Conservation (phyloP, 2,888 invertebrate genomes). For the Lepidochrysops patricia region DNA sequence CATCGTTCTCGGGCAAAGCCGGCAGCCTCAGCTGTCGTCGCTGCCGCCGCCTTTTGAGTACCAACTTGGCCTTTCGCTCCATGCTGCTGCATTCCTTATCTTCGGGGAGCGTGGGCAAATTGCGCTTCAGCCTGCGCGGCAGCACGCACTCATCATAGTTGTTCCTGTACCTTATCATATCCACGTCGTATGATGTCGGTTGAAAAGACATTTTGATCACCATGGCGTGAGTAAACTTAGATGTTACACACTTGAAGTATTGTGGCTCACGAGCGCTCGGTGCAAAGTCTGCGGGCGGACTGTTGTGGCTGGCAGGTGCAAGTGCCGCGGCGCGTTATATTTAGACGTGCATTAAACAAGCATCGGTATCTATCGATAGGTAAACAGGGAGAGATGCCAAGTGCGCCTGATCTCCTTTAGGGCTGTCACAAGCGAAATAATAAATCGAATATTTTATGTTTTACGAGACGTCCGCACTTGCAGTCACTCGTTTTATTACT, state of each 20-base stretch:
- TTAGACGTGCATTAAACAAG: conserved; percentile 35
- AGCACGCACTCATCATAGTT: conserved; percentile 55
- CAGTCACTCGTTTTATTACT: background rate
- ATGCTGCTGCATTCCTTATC: conserved; percentile 57
- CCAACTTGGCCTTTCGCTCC: conserved; percentile 44
- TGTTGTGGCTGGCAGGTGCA: conserved; percentile 27
- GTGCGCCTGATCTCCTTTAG: conserved; percentile 22
- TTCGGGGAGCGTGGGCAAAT: conserved; percentile 54
- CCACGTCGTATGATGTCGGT: conserved; percentile 43
- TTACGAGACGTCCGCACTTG: background rate
- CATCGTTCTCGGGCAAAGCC: conserved; percentile 54
- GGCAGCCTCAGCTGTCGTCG: conserved; percentile 50
- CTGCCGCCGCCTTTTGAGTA: conserved; percentile 43
- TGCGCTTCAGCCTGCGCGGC: conserved; percentile 50
- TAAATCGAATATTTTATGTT: background rate
- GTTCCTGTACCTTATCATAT: conserved; percentile 54
- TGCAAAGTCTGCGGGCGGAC: conserved; percentile 34
- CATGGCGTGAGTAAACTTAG: conserved; percentile 36
- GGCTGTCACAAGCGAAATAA: conserved; percentile 11
- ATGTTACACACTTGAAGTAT: too few relatives aligned
- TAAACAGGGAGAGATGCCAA: conserved; percentile 36
- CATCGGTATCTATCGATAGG: conserved; percentile 22
- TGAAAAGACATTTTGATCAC: conserved; percentile 52
- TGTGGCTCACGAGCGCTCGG: conserved; percentile 37
- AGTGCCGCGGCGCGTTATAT: conserved; percentile 33